Evolutionary conservation across 2,888 invertebrate genomes (phyloP).

Genomic region (Megaustenia siamemsis): DNA sequence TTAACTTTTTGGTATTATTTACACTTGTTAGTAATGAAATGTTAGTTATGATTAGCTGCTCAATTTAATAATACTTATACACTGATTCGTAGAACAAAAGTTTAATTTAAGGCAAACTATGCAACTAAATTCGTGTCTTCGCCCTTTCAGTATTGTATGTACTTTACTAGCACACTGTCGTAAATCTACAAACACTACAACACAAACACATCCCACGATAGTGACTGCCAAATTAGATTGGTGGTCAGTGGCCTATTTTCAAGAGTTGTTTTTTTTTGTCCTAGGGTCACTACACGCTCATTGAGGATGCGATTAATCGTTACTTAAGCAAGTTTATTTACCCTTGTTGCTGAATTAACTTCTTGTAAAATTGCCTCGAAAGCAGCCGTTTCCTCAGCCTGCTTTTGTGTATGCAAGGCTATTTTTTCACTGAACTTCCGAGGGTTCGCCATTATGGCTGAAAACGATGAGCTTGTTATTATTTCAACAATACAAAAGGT

Average conservation of each 20-base stretch:
- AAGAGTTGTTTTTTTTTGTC: not conserved
- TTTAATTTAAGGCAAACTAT: too few species aligned
- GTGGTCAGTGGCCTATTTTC: not conserved
- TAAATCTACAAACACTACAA: not conserved
- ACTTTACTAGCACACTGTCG: not conserved
- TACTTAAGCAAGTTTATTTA: constrained; percentile 37
- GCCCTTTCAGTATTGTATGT: not conserved
- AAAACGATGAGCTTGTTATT: constrained; percentile 79
- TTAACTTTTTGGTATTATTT: too few species aligned
- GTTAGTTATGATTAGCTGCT: too few species aligned
- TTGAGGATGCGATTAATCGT: not conserved
- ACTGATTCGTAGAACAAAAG: too few species aligned
- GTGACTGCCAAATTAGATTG: not conserved
- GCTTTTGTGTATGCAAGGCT: constrained; percentile 98
- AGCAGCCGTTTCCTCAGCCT: constrained; percentile 98
- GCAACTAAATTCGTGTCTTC: not conserved
- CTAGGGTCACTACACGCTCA: not conserved
- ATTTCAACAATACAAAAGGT: constrained; percentile 78
- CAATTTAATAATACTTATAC: too few species aligned
- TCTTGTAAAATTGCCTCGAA: constrained; percentile 98
- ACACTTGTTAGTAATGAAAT: too few species aligned
- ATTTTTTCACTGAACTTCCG: constrained; percentile 99
- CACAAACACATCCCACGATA: not conserved
- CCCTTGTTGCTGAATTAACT: constrained; percentile 90
- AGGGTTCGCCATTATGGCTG: constrained; percentile 93